A percentile compares a stretch with the other conserved stretches of the same genome.
phyloP scores from a whole-genome alignment of 2,113 vertebrate species.

The Numida meleagris region DNA sequence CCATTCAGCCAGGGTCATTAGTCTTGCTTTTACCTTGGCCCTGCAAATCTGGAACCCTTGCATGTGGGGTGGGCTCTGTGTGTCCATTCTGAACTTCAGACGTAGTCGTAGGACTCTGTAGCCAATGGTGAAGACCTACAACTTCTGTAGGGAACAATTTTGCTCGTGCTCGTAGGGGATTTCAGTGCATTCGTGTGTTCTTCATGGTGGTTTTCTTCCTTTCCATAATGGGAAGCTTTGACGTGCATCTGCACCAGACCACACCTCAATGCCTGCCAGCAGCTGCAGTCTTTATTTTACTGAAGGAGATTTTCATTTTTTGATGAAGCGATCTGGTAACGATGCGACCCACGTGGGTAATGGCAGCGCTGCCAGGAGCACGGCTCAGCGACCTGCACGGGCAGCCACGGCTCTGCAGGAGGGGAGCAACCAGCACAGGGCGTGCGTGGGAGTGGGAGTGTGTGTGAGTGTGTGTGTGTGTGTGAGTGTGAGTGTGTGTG shows the following conservation, averaged over 20 bases:
- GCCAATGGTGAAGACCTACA: background rate
- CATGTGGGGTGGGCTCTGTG: background rate
- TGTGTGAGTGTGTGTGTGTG: no score
- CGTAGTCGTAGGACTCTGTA: background rate
- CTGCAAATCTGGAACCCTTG: background rate
- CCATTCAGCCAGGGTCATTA: background rate
- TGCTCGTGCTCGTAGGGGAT: background rate
- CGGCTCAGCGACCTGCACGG: no score
- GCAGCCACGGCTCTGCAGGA: no score
- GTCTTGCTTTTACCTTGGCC: conserved; percentile 27
- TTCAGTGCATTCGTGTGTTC: background rate
- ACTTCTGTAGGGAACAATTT: background rate
- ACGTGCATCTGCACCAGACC: background rate
- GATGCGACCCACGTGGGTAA: background rate
- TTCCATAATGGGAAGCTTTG: background rate
- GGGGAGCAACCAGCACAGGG: no score
- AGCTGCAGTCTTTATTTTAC: background rate
- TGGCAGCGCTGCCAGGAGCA: background rate
- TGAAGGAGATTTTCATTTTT: background rate
- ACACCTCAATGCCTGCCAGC: background rate
- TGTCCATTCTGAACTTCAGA: background rate
- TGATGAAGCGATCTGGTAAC: background rate
- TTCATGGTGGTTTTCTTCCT: background rate
- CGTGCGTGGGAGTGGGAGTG: no score
- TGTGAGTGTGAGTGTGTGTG: no score